Base-by-base conservation (phyloP, 1,140 invertebrate genomes). In the Zaprionus ghesquierei region DNA sequence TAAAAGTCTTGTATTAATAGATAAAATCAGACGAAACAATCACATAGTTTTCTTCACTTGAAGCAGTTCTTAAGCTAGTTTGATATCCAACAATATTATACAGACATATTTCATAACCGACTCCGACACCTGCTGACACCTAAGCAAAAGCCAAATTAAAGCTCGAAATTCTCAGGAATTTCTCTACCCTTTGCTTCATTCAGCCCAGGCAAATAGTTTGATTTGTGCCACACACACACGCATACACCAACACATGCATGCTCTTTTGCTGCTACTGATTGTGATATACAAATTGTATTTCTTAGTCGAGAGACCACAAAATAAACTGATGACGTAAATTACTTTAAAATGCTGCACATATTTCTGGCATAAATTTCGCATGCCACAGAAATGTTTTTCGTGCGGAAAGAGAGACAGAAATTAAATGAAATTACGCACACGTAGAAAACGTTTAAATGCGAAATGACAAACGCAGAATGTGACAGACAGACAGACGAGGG, bases 291-390 rank as follows among this genome's bases (percentile, higher is more conserved):
- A 41, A 61, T 29, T 41, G 54, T 44, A 49, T 60, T 60, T 54
- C 62, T 72, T 60, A 61, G 54, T 56, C 20, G 55, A 50, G 63
- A 68, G 63, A 58, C 59, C 72, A 20, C 68, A 75, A 70, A 35
- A 29, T 55, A 59, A 70, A 75, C 54, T 31, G 61, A 29, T 66
- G 56, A 65, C 22, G 60, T 51, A 63, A 68, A 68, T 72, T 69
- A 64, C 84, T 84, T 84, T 54, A 64, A 89, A 87, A 89, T 89
- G 58, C 66, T 75, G 49, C n/a, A 73, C 51, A 87, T 87, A 89
- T 89, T 89, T 80, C 60, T 72, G 79, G 84, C 84, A 82, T 89
- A 76, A 81, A 79, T 82, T 66, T 50, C 46, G 70, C 69, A 80
- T 80, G 62, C 84, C 79, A 64, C 49, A 68, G 56, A 77, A 73